Evolutionary conservation across 2,888 invertebrate species (phyloP), one percentile per base, ranked within the genome.

Genomic region (Metopia argyrocephala): DNA sequence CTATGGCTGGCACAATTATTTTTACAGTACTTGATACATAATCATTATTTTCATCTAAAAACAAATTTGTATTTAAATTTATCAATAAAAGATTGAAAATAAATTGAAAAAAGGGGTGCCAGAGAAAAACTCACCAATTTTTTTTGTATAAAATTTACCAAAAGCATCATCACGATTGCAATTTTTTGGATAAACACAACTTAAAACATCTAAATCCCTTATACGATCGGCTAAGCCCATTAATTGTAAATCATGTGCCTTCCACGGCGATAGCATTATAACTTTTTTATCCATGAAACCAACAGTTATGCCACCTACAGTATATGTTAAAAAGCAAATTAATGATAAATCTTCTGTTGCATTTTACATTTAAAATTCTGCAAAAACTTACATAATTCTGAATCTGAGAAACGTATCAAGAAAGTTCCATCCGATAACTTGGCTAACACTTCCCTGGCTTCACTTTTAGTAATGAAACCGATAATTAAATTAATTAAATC

Each of bases 391-490:
- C 91, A 91, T 12, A 97, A 92, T 90, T 98, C 98, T 0, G 97
- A 98, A 89, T 99, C 99, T 0, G 97, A 98, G 92, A 98, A 99
- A 2, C 99, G 92, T 71, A 99, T 93, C 75, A 99, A 92, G 91
- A 99, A 99, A 0, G 98, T 98, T 0, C 98, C 98, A 15, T 93
- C 93, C 0, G 94, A 92, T 86, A 95, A 95, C 70, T 93, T 93
- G 9, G 94, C 92, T 50, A 98, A 91, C 94, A 96, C 94, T 84
- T 98, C 97, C 85, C 98, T 97, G 0, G 98, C 89, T 86, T 97
- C 95, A 86, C 94, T 94, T 91, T 98, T 98, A 85, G 97, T 95
- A n/a, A 99, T 95, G 91, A 99, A 99, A 23, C 99, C 99, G 91
- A 95, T 93, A 87, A 96, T 96, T 66, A 94, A 91, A 25, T 96